Evolutionary conservation across 35 echinoderm and acorn worm genomes (phyloP).

Genomic region (Chiridota heheva): DNA sequence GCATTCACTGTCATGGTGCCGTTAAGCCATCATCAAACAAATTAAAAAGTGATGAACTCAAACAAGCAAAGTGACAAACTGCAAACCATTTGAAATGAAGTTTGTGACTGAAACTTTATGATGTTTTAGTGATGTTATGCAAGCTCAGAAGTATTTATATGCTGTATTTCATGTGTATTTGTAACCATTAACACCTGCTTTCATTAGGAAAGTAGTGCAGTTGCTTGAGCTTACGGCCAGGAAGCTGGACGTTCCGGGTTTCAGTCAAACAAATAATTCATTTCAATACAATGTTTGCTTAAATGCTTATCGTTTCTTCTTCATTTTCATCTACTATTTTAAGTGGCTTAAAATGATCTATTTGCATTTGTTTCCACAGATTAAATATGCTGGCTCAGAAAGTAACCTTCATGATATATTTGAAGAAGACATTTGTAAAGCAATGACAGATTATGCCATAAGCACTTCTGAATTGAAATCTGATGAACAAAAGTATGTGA

Average conservation of each 20-base stretch:
- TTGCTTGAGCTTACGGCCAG: not conserved
- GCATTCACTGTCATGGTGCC: too few species aligned
- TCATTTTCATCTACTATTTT: not conserved
- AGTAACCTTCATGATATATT: constrained; percentile 54
- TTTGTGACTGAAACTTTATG: not conserved
- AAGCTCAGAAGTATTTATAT: not conserved
- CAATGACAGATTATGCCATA: constrained; percentile 74
- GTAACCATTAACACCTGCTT: not conserved
- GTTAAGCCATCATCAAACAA: too few species aligned
- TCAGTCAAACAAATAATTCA: not conserved
- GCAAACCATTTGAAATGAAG: not conserved
- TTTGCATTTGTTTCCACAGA: constrained; percentile 17
- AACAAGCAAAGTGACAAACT: not conserved
- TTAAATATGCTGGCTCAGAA: constrained; percentile 74
- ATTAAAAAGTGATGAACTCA: not conserved
- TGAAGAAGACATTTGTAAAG: constrained; percentile 60
- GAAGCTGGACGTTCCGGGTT: not conserved
- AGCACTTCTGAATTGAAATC: constrained; percentile 46
- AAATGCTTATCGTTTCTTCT: not conserved
- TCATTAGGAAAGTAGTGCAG: not conserved
- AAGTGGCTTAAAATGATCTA: not conserved
- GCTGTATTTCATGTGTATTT: not conserved
- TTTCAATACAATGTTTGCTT: not conserved
- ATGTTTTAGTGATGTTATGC: not conserved
- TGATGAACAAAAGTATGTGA: constrained; percentile 45